Evolutionary conservation across 1,140 invertebrate genomes (phyloP).

Genomic region (Elymnias hypermnestra): DNA sequence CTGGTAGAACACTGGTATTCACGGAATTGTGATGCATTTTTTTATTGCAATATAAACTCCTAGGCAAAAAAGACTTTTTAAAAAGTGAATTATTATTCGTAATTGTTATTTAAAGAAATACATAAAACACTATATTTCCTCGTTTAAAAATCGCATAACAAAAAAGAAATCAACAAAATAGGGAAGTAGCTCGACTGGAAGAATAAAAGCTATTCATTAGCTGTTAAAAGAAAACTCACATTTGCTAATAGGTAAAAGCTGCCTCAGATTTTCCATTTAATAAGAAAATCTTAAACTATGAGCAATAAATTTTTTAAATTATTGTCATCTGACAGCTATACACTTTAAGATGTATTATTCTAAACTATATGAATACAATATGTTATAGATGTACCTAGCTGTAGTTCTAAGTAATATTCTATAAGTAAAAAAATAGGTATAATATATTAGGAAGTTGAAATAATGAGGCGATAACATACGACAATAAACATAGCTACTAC

Average conservation of each 20-base stretch:
- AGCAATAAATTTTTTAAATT: constrained; percentile 27
- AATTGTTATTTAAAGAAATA: too few species aligned
- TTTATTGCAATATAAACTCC: too few species aligned
- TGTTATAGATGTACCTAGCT: constrained; percentile 9
- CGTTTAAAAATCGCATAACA: too few species aligned
- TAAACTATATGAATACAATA: constrained; percentile 17
- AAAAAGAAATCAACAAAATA: too few species aligned
- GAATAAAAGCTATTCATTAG: not conserved
- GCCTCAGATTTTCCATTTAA: not conserved
- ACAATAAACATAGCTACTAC: constrained; percentile 40
- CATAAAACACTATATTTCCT: too few species aligned
- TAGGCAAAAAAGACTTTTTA: too few species aligned
- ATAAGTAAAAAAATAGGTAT: constrained; percentile 21
- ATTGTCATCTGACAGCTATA: constrained; percentile 56
- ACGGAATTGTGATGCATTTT: too few species aligned
- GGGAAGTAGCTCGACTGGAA: constrained; percentile 1
- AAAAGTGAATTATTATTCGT: too few species aligned
- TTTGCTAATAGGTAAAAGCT: not conserved
- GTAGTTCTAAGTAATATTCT: constrained; percentile 20
- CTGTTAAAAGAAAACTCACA: not conserved
- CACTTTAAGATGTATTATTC: constrained; percentile 1
- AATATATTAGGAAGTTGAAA: constrained; percentile 39
- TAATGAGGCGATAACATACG: constrained; percentile 54
- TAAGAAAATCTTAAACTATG: not conserved
- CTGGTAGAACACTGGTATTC: too few species aligned